A percentile compares a stretch with the other conserved stretches of the same genome.
Conservation (phyloP, 2,888 invertebrate species). For the Portevinia maculata region DNA sequence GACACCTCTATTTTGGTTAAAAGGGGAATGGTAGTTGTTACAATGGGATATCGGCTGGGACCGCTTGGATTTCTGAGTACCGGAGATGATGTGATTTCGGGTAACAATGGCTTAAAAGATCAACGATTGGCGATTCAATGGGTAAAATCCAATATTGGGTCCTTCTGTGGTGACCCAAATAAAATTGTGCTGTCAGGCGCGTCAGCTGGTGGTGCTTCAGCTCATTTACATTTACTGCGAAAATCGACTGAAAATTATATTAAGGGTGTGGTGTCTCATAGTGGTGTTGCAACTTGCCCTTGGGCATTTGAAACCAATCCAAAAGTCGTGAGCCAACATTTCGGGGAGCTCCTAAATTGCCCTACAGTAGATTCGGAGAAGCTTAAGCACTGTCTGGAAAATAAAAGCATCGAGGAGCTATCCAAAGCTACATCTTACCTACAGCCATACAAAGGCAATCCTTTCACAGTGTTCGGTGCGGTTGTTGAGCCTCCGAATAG, state of each 20-base stretch:
- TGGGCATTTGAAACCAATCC: constrained; percentile 81
- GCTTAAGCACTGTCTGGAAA: constrained; percentile 87
- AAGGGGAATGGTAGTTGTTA: constrained; percentile 86
- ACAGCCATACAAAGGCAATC: constrained; percentile 85
- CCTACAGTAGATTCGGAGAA: constrained; percentile 82
- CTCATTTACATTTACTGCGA: constrained; percentile 87
- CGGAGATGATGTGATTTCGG: constrained; percentile 87
- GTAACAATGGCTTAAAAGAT: constrained; percentile 89
- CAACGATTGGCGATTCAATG: constrained; percentile 87
- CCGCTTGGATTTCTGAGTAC: constrained; percentile 89
- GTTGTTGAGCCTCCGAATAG: constrained; percentile 85
- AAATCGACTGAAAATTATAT: constrained; percentile 57
- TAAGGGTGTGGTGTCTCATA: constrained; percentile 78
- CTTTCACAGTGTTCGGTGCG: constrained; percentile 89
- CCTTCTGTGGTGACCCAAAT: constrained; percentile 88
- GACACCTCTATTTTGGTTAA: constrained; percentile 86
- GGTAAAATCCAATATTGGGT: constrained; percentile 86
- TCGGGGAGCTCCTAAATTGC: constrained; percentile 86
- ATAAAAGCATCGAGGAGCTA: constrained; percentile 85
- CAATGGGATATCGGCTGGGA: constrained; percentile 87
- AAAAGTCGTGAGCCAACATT: neutral
- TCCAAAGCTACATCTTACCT: constrained; percentile 83
- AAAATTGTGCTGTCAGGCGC: constrained; percentile 87
- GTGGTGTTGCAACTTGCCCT: constrained; percentile 86
- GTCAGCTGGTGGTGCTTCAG: constrained; percentile 89